Percentiles rank a stretch among this genome's conserved stretches.
Conservation (phyloP, 2,888 invertebrate species). For the Orthosia incerta region DNA sequence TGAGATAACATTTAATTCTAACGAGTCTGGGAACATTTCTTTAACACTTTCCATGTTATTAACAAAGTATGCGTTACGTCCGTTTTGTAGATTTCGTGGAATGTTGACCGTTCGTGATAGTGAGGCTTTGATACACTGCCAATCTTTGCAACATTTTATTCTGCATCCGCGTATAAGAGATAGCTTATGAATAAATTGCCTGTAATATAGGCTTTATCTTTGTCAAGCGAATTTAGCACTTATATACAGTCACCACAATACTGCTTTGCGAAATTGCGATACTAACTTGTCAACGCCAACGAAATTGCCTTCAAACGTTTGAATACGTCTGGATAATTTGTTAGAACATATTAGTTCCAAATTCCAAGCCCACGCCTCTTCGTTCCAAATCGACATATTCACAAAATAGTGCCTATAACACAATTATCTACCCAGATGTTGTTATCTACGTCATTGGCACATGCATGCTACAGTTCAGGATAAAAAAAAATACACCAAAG, state of each 20-base stretch:
- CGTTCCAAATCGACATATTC: slow-evolving; percentile 26
- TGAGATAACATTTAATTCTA: slow-evolving; percentile 84
- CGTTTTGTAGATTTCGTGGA: slow-evolving; percentile 39
- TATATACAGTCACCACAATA: slow-evolving; percentile 16
- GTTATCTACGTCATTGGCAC: slow-evolving; percentile 46
- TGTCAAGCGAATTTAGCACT: neutral
- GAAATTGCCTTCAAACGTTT: slow-evolving; percentile 13
- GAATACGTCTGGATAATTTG: slow-evolving; percentile 28
- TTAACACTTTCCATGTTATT: slow-evolving; percentile 78
- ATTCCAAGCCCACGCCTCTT: slow-evolving; percentile 31
- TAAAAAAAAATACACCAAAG: too few species aligned
- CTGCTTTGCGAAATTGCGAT: neutral
- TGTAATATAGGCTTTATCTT: slow-evolving; percentile 16
- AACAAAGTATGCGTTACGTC: slow-evolving; percentile 48
- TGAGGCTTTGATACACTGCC: slow-evolving; percentile 37
- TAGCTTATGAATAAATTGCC: slow-evolving; percentile 44
- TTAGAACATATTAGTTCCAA: slow-evolving; percentile 33
- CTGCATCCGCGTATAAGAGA: slow-evolving; percentile 53
- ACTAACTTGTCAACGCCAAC: neutral
- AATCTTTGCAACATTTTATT: slow-evolving; percentile 34
- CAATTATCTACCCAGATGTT: slow-evolving; percentile 46
- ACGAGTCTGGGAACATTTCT: slow-evolving; percentile 84
- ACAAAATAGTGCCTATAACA: slow-evolving; percentile 46
- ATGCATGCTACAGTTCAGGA: slow-evolving; percentile 25
- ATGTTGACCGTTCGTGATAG: slow-evolving; percentile 38